phyloP scores from a whole-genome alignment of 2,888 invertebrate genomes.

The Bombyx huttoni region DNA sequence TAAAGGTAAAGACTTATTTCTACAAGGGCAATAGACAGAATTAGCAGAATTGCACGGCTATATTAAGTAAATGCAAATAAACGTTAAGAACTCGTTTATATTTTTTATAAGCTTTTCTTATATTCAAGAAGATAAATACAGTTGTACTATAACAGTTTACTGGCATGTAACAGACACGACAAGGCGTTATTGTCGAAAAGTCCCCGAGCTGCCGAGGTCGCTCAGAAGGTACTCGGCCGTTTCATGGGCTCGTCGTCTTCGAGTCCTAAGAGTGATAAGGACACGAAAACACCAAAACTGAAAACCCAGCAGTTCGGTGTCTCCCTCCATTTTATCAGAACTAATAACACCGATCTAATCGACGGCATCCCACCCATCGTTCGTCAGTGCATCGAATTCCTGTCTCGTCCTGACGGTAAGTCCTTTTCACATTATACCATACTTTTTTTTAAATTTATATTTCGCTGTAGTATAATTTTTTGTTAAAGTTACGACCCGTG shows the following conservation, averaged over 20 bases:
- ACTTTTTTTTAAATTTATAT: too few relatives aligned
- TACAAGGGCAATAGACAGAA: too few relatives aligned
- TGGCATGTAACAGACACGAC: slow-evolving; percentile 76
- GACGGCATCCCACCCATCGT: slow-evolving; percentile 94
- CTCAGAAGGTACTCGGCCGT: slow-evolving; percentile 11
- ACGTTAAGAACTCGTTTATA: too few relatives aligned
- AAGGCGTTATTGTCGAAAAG: slow-evolving; percentile 77
- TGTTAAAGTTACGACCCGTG: too few relatives aligned
- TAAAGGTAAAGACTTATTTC: too few relatives aligned
- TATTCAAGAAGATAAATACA: too few relatives aligned
- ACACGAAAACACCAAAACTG: slow-evolving; percentile 33
- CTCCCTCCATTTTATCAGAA: slow-evolving; percentile 90
- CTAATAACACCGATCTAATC: slow-evolving; percentile 81
- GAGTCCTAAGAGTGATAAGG: background rate
- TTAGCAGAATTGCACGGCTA: too few relatives aligned
- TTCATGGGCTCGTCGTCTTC: too few relatives aligned
- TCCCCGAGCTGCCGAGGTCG: slow-evolving; percentile 47
- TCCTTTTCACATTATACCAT: slow-evolving; percentile 2
- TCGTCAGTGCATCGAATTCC: slow-evolving; percentile 89
- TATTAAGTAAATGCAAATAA: too few relatives aligned
- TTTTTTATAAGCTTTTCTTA: too few relatives aligned
- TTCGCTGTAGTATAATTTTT: too few relatives aligned
- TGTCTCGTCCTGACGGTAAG: slow-evolving; percentile 90
- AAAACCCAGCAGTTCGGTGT: slow-evolving; percentile 97
- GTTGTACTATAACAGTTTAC: too few relatives aligned